phyloP scores from a whole-genome alignment of 2,113 vertebrate species.

The Antigone vipio region DNA sequence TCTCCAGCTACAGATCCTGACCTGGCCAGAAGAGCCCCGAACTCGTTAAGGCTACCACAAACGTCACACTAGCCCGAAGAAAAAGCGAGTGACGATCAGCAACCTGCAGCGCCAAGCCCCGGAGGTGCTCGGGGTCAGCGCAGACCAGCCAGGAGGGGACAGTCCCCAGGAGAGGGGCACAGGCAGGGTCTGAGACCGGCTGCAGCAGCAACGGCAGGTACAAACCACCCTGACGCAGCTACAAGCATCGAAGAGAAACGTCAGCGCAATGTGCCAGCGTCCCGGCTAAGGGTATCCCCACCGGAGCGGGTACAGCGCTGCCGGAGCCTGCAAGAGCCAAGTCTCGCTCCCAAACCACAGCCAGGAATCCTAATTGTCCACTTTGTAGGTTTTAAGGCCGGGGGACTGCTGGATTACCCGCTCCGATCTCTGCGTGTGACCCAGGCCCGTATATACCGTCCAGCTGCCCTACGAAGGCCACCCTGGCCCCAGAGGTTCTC shows the following conservation, averaged over 20 bases:
- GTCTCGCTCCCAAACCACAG: background rate
- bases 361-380: background rate
- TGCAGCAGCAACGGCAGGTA: background rate
- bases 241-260: background rate
- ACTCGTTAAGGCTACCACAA: background rate
- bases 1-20: background rate
- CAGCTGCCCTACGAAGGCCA: background rate
- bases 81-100: background rate
- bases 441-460: background rate
- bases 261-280: rapidly evolving
- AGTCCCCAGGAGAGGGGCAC: background rate
- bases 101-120: background rate
- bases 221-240: background rate
- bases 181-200: background rate
- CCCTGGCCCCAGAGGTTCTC: too few relatives aligned
- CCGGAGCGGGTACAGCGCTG: background rate
- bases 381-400: background rate
- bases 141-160: background rate
- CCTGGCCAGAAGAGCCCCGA: background rate
- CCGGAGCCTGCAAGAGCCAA: background rate
- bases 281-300: background rate
- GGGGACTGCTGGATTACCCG: background rate
- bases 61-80: rapidly evolving
- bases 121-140: background rate
- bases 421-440: background rate